Evolutionary conservation across 2,113 vertebrate species (phyloP).

Genomic region (Eonycteris spelaea): DNA sequence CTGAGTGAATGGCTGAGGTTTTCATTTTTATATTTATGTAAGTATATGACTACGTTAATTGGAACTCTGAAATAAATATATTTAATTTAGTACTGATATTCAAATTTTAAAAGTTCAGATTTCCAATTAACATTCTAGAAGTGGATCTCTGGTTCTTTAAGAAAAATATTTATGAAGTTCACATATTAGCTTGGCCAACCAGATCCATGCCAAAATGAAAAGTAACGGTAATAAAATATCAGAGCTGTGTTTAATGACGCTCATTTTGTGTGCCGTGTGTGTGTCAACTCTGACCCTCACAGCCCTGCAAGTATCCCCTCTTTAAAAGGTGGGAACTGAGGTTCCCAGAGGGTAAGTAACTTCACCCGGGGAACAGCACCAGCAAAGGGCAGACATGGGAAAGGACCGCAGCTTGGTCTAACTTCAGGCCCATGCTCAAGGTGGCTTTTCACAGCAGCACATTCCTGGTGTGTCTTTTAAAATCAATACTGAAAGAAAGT

Average conservation of each 20-base stretch:
- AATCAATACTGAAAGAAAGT: slow-evolving; percentile 14
- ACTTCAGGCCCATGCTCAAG: neutral
- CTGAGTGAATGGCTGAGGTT: neutral
- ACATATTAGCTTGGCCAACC: neutral
- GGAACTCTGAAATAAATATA: neutral
- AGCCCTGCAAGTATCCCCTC: neutral
- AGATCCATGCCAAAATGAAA: neutral
- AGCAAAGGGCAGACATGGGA: neutral
- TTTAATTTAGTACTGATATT: neutral
- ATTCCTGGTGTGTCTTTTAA: neutral
- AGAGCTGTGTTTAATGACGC: neutral
- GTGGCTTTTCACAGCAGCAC: neutral
- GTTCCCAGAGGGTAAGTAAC: neutral
- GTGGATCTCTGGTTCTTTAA: neutral
- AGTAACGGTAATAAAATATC: neutral
- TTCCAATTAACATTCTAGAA: neutral
- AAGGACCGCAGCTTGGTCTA: neutral
- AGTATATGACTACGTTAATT: neutral
- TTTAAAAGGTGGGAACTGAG: neutral
- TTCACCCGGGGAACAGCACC: neutral
- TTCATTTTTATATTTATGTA: neutral
- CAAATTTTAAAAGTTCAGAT: neutral
- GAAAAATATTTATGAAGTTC: slow-evolving; percentile 16
- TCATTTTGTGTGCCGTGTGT: neutral
- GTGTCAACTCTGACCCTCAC: neutral